phyloP scores from a whole-genome alignment of 2,797 vertebrate species.

The Xerus rutilus region DNA sequence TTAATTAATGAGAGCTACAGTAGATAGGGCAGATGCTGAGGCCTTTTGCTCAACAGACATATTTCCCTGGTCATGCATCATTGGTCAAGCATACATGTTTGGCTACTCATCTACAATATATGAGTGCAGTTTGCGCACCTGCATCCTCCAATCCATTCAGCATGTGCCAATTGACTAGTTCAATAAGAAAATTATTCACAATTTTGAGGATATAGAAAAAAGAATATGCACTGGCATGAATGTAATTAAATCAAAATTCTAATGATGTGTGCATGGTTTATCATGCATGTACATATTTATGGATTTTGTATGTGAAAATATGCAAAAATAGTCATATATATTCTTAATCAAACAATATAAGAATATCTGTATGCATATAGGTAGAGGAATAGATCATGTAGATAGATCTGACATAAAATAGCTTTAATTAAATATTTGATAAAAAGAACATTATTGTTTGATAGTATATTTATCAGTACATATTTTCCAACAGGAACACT shows the following conservation, averaged over 20 bases:
- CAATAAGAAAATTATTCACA: background rate
- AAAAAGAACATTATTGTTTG: background rate
- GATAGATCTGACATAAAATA: background rate
- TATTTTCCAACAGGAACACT: background rate
- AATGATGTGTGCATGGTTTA: background rate
- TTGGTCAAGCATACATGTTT: background rate
- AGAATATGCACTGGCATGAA: background rate
- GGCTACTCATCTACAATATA: background rate
- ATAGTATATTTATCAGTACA: background rate
- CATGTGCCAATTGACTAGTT: background rate
- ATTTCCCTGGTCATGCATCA: background rate
- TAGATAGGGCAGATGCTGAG: background rate
- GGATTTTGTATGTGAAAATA: background rate
- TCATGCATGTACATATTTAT: background rate
- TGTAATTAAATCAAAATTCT: background rate
- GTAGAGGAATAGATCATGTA: background rate
- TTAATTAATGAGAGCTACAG: background rate
- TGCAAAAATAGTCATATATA: background rate
- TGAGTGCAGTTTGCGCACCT: background rate
- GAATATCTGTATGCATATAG: background rate
- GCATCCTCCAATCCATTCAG: background rate
- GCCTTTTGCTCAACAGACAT: background rate
- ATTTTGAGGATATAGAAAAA: background rate
- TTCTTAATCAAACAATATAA: slow-evolving; percentile 8
- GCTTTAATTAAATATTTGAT: background rate